phyloP scores from a whole-genome alignment of 1,140 invertebrate genomes.

The Fopius arisanus region DNA sequence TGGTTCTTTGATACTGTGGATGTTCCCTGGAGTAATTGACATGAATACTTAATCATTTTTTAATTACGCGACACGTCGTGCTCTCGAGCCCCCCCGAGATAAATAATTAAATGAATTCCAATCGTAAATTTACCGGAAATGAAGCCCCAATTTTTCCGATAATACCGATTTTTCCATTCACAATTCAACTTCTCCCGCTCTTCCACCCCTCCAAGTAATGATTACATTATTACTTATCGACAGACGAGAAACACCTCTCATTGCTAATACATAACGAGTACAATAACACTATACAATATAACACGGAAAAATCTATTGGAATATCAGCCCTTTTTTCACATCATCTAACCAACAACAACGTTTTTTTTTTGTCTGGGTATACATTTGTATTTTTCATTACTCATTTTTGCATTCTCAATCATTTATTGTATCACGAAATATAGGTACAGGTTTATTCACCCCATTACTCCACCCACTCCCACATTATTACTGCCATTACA shows the following conservation, averaged over 20 bases:
- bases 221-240: conserved; percentile 19
- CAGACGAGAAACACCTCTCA: conserved; percentile 27
- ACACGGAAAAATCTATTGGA: conserved; percentile 37
- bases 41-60: conserved; percentile 64
- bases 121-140: too few species aligned
- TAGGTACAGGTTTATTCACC: conserved; percentile 28
- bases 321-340: conserved; percentile 31
- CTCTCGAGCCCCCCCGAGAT: conserved; percentile 18
- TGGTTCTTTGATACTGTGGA: conserved; percentile 46
- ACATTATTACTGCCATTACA: not conserved
- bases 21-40: conserved; percentile 77
- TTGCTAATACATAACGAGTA: conserved; percentile 37
- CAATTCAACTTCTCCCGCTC: not conserved
- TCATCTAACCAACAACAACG: conserved; percentile 32
- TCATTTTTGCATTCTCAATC: conserved; percentile 17
- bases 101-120: not conserved
- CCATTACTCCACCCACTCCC: not conserved
- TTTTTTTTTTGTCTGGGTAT: conserved; percentile 3
- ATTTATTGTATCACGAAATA: conserved; percentile 37
- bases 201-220: not conserved
- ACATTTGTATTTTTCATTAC: conserved; percentile 7
- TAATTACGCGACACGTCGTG: conserved; percentile 35
- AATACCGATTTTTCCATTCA: conserved; percentile 6
- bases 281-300: conserved; percentile 41
- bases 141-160: too few species aligned